Evolutionary conservation across 2,113 vertebrate species (phyloP).

Genomic region (Galemys pyrenaicus): DNA sequence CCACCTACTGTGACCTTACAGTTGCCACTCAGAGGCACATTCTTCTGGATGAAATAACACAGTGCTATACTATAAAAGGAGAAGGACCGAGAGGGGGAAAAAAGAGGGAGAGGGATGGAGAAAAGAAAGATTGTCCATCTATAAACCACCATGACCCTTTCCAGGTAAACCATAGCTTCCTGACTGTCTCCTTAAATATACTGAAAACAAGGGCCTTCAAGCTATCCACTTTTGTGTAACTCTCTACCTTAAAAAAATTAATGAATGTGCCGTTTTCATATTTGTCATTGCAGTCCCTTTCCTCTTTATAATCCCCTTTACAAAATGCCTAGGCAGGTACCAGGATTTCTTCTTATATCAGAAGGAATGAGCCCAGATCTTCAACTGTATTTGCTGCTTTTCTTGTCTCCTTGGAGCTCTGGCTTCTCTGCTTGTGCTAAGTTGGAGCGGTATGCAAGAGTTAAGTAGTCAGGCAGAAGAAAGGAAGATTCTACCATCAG

Average conservation of each 20-base stretch:
- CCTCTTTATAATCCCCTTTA: neutral
- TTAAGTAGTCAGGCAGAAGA: neutral
- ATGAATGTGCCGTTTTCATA: neutral
- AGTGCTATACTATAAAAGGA: neutral
- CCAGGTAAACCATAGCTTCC: neutral
- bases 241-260: neutral
- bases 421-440: neutral
- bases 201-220: neutral
- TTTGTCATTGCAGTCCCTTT: neutral
- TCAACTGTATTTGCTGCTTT: neutral
- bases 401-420: neutral
- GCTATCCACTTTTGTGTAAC: neutral
- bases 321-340: neutral
- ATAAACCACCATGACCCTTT: neutral
- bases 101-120: neutral
- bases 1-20: neutral
- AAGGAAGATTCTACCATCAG: neutral
- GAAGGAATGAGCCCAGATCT: neutral
- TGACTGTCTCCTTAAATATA: neutral
- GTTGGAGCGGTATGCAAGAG: neutral
- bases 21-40: neutral
- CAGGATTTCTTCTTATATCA: neutral
- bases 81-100: neutral
- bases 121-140: neutral
- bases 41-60: neutral